Evolutionary conservation across 2,888 invertebrate genomes (phyloP), one percentile per base, ranked within the genome.

Genomic region (Alsophila aescularia): DNA sequence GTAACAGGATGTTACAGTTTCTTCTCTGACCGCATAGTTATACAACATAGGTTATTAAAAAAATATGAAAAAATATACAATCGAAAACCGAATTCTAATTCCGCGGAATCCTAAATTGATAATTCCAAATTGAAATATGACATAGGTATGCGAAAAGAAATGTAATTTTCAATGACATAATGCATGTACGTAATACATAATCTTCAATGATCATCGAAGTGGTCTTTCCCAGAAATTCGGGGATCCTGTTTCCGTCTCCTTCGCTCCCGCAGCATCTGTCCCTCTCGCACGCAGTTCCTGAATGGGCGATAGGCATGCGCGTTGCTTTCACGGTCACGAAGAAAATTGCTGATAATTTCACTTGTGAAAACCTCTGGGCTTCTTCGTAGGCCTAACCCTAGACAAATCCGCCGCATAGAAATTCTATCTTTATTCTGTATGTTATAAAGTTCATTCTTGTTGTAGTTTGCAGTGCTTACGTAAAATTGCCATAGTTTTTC

Each of bases 281-380:
- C 67, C 77, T 50, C 55, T 85, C 77, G 65, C 27, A 52, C 66
- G 63, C 64, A 75, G 70, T 86, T 85, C 80, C 83, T 87, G 77
- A 89, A 90, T 88, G 85, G 79, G 73, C 68, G 66, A 74, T 72
- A 81, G 70, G 75, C 88, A 87, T 89, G 90, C 90, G 90, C 89
- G 48, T 54, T 79, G 52, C 49, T 53, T 62, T 62, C 62, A 64
- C 59, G 61, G 61, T 61, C 62, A 60, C 42, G 16, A 24, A 37
- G 58, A 62, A 60, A 62, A 62, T 64, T 62, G 53, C 56, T 57
- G 62, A 64, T 64, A 64, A 64, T 60, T 64, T 58, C 60, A 45
- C 53, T 42, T 40, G 56, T 53, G 60, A 64, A 62, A 62, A 62
- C 58, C 51, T 64, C 53, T 50, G 42, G 57, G 54, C n/a, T n/a